Conservation (phyloP, 2,797 vertebrate species). For the Linurgus olivaceus region DNA sequence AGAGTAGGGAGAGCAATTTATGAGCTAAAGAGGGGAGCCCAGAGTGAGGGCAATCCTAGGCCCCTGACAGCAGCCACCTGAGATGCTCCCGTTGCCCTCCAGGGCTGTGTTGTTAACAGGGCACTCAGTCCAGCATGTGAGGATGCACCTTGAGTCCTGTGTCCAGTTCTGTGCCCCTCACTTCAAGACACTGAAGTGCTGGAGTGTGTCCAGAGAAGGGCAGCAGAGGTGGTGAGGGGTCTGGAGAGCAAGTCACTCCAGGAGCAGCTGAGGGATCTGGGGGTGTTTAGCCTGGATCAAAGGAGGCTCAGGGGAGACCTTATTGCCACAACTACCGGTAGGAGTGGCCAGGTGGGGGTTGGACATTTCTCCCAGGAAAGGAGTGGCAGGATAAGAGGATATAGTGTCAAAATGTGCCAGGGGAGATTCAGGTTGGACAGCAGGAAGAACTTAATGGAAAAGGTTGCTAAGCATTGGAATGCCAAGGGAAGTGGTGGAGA, state of each 20-base stretch:
- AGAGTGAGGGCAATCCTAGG: fast-evolving
- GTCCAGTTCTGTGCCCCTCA: not conserved
- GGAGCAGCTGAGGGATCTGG: not conserved
- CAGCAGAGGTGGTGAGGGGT: not conserved
- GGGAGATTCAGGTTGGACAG: not conserved
- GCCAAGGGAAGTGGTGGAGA: not conserved
- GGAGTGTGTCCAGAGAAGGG: not conserved
- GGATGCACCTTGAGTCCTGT: not conserved
- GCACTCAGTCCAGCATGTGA: not conserved
- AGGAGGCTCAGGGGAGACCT: not conserved
- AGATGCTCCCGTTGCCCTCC: fast-evolving
- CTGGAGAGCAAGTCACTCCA: not conserved
- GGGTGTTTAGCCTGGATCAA: not conserved
- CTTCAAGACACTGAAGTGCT: not conserved
- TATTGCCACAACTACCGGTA: not conserved
- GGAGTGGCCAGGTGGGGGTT: not conserved
- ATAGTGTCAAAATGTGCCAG: not conserved
- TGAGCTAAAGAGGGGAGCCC: not conserved
- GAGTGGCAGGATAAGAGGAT: not conserved
- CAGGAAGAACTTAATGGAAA: not conserved
- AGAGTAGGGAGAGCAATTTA: not conserved
- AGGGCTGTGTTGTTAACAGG: not conserved
- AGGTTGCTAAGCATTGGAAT: not conserved
- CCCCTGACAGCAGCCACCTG: not conserved
- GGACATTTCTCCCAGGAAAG: not conserved